These are phyloP conservation scores for Acipenser oxyrinchus DNA, from an alignment of 2,797 vertebrate species.

Conservation along the genomic window DNA sequence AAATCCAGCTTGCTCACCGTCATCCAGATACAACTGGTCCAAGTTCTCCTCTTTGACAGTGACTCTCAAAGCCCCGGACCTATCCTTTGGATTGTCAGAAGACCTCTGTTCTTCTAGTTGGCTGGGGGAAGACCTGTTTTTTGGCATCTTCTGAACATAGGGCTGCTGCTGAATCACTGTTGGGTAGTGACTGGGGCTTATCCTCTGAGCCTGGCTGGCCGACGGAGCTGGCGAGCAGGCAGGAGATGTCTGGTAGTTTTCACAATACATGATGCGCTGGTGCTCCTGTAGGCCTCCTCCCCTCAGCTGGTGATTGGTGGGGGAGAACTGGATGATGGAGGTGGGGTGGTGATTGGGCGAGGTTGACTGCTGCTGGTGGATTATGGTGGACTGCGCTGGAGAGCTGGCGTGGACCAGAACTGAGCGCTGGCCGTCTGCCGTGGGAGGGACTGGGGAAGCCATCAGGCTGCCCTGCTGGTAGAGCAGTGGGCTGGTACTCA, in stretches of 20 bases:
- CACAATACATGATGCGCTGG: slow-evolving; percentile 85
- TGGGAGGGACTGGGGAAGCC: slow-evolving; percentile 42
- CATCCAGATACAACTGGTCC: slow-evolving; percentile 97
- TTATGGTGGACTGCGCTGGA: slow-evolving; percentile 60
- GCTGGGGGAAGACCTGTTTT: slow-evolving; percentile 46
- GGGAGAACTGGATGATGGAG: slow-evolving; percentile 79
- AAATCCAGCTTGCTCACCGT: slow-evolving; percentile 75
- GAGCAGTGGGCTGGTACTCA: slow-evolving; percentile 67
- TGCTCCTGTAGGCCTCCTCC: slow-evolving; percentile 66
- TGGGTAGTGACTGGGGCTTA: slow-evolving; percentile 67
- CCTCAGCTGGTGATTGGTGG: slow-evolving; percentile 75
- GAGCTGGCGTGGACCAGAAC: slow-evolving; percentile 87
- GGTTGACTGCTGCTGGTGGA: slow-evolving; percentile 53
- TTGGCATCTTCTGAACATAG: slow-evolving; percentile 41
- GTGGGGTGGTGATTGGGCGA: slow-evolving; percentile 64
- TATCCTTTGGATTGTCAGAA: slow-evolving; percentile 38
- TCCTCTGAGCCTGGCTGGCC: slow-evolving; percentile 50
- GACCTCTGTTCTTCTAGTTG: slow-evolving; percentile 46
- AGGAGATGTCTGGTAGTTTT: slow-evolving; percentile 60
- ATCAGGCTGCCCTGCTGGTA: slow-evolving; percentile 67
- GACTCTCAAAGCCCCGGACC: slow-evolving; percentile 44
- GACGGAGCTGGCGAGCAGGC: slow-evolving; percentile 50
- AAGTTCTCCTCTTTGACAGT: slow-evolving; percentile 94
- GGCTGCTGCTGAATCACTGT: slow-evolving; percentile 91
- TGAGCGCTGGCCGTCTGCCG: slow-evolving; percentile 80